Conservation (phyloP, 64 coral and sea anemone species). For the Dendrophyllia cribrosa region DNA sequence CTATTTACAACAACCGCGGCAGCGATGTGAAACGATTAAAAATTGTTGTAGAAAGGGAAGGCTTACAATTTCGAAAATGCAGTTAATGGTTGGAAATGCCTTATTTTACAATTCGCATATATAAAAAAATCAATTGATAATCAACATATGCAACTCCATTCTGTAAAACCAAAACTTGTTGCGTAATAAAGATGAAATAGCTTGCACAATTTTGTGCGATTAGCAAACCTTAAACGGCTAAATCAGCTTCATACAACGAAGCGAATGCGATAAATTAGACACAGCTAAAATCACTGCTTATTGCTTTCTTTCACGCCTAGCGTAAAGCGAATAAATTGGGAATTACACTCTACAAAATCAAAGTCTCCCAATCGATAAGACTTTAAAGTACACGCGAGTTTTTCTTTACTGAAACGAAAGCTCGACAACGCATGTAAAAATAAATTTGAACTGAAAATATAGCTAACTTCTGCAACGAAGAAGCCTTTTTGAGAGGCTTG, state of each 20-base stretch:
- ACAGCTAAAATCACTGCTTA: slow-evolving; percentile 36
- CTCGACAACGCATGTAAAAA: not conserved
- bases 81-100: slow-evolving; percentile 26
- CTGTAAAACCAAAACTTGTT: slow-evolving; percentile 30
- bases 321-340: not conserved
- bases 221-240: slow-evolving; percentile 5
- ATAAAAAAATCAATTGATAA: slow-evolving; percentile 6
- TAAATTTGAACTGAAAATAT: not conserved
- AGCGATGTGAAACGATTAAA: not conserved
- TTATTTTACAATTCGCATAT: slow-evolving; percentile 33
- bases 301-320: slow-evolving; percentile 31
- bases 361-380: not conserved
- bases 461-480: not conserved
- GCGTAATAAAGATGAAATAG: not conserved
- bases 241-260: slow-evolving; percentile 12
- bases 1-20: not conserved
- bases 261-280: slow-evolving; percentile 40
- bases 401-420: slow-evolving; percentile 53
- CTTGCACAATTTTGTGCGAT: slow-evolving; percentile 19
- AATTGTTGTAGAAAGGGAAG: not conserved
- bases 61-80: not conserved
- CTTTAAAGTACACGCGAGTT: not conserved
- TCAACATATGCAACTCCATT: not conserved
- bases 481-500: not conserved
- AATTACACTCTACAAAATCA: not conserved